Evolutionary conservation across 2,888 invertebrate species (phyloP), one percentile per base, ranked within the genome.

Genomic region (Trissolcus brochymenae): DNA sequence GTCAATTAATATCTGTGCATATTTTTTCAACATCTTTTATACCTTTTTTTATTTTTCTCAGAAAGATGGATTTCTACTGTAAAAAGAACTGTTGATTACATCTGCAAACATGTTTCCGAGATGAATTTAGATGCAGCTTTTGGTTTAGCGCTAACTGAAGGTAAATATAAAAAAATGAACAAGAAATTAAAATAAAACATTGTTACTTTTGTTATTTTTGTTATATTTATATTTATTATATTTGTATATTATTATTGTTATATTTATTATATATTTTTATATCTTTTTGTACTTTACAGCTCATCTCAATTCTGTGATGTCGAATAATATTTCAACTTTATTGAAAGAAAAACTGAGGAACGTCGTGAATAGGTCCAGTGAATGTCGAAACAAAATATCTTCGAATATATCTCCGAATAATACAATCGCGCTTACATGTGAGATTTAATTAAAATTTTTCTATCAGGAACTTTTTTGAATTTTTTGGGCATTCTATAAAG

Each of bases 91-190:
- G 54, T 72, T 40, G 40, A 53, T n/a, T 72, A 72, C 16, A 53
- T 72, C 7, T 64, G 64, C 21, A 13, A 59, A 21, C 43, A 72
- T 51, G 14, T 46, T 14, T 19, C 49, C 4, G 29, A 72, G 49
- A 65, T 65, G 64, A 72, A 65, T 17, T 21, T 25, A 3, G 65
- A 74, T 40, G 61, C 56, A 2, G 66, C 54, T 35, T 67, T 61
- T n/a, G 66, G 66, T 56, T 51, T 74, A 21, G 61, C 66, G 13
- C 35, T 74, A 11, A 56, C 61, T 25, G 56, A 71, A 71, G 56
- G 56, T 71, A 57, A 55, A 35, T 17, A 29, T 53, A 50, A 1
- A 55, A 16, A 54, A 50, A 1, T 17, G 16, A 13, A n/a, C n/a
- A 14, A 41, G 6, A 13, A 13, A 13, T 41, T 41, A 13, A 41